Evolutionary conservation across 1,140 invertebrate species (phyloP).

Genomic region (Heliothis subflexa): DNA sequence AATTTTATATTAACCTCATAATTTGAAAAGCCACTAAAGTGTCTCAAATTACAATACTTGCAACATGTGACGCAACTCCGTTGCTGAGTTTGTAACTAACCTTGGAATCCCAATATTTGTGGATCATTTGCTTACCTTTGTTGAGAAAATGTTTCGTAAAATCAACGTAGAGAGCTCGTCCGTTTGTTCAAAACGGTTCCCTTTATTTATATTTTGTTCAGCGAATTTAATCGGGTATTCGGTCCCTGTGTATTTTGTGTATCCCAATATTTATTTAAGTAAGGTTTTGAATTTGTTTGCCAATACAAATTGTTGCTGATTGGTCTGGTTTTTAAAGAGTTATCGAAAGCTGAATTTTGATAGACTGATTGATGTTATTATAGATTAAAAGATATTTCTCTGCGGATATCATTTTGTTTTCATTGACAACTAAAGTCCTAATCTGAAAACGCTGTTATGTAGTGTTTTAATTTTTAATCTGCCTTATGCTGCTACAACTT

Average conservation of each 20-base stretch:
- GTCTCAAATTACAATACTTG: not conserved
- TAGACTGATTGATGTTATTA: no score
- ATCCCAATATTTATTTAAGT: conserved; percentile 13
- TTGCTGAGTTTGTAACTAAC: not conserved
- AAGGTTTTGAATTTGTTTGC: not conserved
- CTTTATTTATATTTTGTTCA: conserved; percentile 27
- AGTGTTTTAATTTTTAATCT: no score
- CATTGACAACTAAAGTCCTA: no score
- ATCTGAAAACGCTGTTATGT: no score
- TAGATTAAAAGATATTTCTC: no score
- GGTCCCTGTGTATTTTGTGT: not conserved
- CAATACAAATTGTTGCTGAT: not conserved
- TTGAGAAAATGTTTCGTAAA: conserved; percentile 30
- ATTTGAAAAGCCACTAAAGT: no score
- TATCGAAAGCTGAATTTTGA: no score
- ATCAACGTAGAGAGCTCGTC: conserved; percentile 25
- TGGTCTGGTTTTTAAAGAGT: not conserved
- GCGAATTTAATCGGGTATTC: conserved; percentile 4
- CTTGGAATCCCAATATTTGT: not conserved
- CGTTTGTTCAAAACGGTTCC: not conserved
- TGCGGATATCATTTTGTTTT: no score
- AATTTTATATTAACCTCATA: no score
- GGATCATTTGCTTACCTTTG: conserved; percentile 34
- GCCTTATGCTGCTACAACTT: no score
- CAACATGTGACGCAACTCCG: not conserved